Evolutionary conservation across 2,888 invertebrate species (phyloP).

Genomic region (Lasioglossum zephyrum): DNA sequence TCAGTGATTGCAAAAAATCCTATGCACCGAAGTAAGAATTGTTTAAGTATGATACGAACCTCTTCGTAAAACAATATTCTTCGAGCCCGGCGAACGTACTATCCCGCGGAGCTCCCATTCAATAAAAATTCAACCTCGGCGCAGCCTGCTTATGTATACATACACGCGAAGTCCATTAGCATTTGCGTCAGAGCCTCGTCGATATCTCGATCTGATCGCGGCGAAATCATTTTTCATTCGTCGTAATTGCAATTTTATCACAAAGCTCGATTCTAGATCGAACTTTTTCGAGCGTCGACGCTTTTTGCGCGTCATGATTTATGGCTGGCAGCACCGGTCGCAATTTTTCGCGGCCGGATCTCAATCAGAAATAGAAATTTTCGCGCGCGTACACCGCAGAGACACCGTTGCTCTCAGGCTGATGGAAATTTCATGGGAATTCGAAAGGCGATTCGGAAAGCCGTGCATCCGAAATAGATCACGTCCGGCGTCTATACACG

Average conservation of each 20-base stretch:
- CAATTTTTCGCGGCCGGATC: neutral
- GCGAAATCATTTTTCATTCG: slow-evolving; percentile 40
- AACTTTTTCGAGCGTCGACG: slow-evolving; percentile 23
- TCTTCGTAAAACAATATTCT: neutral
- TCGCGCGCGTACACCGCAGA: neutral
- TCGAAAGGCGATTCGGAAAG: slow-evolving; percentile 15
- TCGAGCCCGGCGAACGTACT: neutral
- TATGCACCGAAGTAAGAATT: neutral
- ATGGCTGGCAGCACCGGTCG: neutral
- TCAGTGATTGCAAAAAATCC: neutral
- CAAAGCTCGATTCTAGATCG: slow-evolving; percentile 29
- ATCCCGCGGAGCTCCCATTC: neutral
- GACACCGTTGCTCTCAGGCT: neutral
- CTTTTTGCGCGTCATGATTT: slow-evolving; percentile 20
- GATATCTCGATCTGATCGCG: neutral
- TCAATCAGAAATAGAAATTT: neutral
- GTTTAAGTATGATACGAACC: neutral
- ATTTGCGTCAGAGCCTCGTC: slow-evolving; percentile 12
- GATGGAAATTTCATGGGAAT: neutral
- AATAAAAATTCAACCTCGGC: neutral
- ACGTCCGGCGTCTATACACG: slow-evolving; percentile 1
- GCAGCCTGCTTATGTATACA: neutral
- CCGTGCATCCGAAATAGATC: slow-evolving; percentile 27
- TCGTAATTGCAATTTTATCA: slow-evolving; percentile 50
- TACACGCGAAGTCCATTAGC: slow-evolving; percentile 36